phyloP scores from a whole-genome alignment of 1,140 invertebrate species.

The Streblospio benedicti region DNA sequence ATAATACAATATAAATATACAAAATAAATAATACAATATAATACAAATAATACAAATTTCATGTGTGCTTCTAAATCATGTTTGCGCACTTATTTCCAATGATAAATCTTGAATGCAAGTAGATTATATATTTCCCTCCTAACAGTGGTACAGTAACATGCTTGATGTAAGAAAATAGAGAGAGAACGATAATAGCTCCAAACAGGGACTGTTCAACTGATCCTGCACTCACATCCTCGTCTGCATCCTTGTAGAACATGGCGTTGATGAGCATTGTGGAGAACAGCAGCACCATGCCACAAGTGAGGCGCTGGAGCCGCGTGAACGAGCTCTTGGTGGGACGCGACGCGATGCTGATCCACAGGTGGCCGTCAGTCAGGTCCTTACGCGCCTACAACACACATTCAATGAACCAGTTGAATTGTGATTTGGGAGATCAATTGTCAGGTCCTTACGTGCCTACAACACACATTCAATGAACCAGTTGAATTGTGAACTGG shows the following conservation, averaged over 20 bases:
- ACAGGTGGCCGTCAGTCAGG: slow-evolving; percentile 23
- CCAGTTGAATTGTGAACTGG: slow-evolving; percentile 14
- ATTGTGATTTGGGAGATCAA: slow-evolving; percentile 18
- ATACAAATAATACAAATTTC: too few relatives aligned
- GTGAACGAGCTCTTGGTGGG: slow-evolving; percentile 21
- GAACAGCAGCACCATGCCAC: slow-evolving; percentile 32
- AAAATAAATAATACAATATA: too few relatives aligned
- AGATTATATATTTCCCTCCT: too few relatives aligned
- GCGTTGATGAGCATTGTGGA: slow-evolving; percentile 28
- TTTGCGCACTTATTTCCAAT: too few relatives aligned
- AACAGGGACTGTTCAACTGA: too few relatives aligned
- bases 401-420: slow-evolving; percentile 21
- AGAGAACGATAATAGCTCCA: too few relatives aligned
- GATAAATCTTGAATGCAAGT: too few relatives aligned
- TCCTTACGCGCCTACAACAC: slow-evolving; percentile 25
- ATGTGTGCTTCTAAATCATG: too few relatives aligned
- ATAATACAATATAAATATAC: too few relatives aligned
- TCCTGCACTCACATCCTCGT: background rate
- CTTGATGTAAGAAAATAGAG: too few relatives aligned
- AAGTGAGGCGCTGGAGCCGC: slow-evolving; percentile 31
- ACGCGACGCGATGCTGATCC: slow-evolving; percentile 21
- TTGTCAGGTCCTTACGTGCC: slow-evolving; percentile 24
- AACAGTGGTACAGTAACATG: too few relatives aligned
- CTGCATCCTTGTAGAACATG: background rate
- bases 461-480: too few relatives aligned